Conservation (phyloP, 2,797 vertebrate genomes). For the Macroramphosus scolopax region DNA sequence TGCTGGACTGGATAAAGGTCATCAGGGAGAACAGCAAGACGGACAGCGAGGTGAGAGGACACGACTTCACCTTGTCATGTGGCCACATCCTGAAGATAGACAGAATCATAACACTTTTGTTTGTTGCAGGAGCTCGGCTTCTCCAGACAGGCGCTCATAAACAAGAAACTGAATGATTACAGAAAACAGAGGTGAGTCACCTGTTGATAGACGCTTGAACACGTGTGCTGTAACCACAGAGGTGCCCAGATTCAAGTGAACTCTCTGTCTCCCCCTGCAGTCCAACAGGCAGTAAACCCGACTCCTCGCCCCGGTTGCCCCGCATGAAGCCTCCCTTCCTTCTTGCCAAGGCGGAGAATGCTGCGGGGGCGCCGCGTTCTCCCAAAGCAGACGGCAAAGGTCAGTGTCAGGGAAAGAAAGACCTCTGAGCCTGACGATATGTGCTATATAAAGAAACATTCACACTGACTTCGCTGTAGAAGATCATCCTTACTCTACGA, state of each 20-base stretch:
- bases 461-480: no score
- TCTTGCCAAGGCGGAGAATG: slow-evolving; percentile 75
- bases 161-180: slow-evolving; percentile 97
- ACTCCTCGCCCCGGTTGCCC: slow-evolving; percentile 88
- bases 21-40: slow-evolving; percentile 96
- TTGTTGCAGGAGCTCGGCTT: slow-evolving; percentile 87
- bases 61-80: not conserved
- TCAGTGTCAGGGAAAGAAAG: slow-evolving; percentile 32
- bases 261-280: slow-evolving; percentile 73
- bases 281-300: slow-evolving; percentile 86
- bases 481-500: no score
- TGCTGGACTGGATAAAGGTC: slow-evolving; percentile 97
- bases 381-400: slow-evolving; percentile 86
- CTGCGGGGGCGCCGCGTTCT: slow-evolving; percentile 78
- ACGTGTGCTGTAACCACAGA: not conserved
- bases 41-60: slow-evolving; percentile 90
- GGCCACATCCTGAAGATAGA: not conserved
- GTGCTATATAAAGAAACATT: no score
- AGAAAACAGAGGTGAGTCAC: slow-evolving; percentile 88
- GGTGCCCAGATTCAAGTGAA: not conserved
- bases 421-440: no score
- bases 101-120: slow-evolving; percentile 14
- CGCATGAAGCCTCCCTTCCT: slow-evolving; percentile 89
- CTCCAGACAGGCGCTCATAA: slow-evolving; percentile 95
- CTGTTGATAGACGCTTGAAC: not conserved